Base-by-base conservation (phyloP, 2,888 invertebrate species). In the Melanargia galathea region DNA sequence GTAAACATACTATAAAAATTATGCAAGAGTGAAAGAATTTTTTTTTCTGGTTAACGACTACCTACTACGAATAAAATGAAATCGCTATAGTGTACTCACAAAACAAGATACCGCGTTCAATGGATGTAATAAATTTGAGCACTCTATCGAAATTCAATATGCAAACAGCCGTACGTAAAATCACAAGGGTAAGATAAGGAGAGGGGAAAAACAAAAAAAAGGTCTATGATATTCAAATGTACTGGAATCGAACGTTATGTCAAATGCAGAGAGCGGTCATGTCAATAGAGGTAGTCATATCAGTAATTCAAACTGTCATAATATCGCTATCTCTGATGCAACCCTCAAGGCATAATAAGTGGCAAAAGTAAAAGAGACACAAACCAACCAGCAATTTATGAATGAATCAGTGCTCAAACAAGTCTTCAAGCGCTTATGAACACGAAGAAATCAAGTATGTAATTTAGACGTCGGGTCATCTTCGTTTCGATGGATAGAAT, bases 141-240 rank as follows among this genome's bases (percentile, higher is more conserved):
- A 78, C 80, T 83, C 84, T 84, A 90, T 87, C 82, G 83, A 71
- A 86, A 89, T 87, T 82, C 89, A 81, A 88, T 89, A 90, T 88
- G 85, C 80, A 89, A 89, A 90, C 87, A 75, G 73, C 71, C 71
- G 70, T 76, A 80, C 80, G 79, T 77, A 78, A 81, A 86, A 87
- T 85, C 89, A 80, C 88, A 78, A 80, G 87, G 85, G 90, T 74
- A 79, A 84, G 84, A 89, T 87, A 87, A 88, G 87, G 77, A 74
- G 72, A 75, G 63, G 68, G 18, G 57, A 16, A 58, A 74, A 73
- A 67, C 76, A 30, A 81, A 79, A 84, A 86, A 87, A 59, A 85
- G 86, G 84, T 52, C 40, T 87, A 87, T 88, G 87, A 81, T 89
- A 90, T 88, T 87, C 83, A 83, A 83, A 87, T 82, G 83, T 83